Percentiles rank a stretch among this genome's conserved stretches.
Evolutionary conservation across 1,140 invertebrate species (phyloP).

Genomic region (Caerostris darwini): DNA sequence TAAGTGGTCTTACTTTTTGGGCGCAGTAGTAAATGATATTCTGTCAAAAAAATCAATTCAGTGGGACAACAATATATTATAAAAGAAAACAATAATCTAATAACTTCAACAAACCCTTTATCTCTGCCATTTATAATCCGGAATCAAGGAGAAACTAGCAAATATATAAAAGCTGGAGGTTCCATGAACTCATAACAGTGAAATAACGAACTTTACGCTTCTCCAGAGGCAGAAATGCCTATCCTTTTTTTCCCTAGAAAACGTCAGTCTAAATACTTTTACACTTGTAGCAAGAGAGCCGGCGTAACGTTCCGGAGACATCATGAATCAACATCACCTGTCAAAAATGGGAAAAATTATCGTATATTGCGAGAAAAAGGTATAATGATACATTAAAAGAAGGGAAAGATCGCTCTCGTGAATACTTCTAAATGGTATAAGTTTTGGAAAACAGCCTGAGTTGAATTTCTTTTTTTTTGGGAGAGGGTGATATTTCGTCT

Average conservation of each 20-base stretch:
- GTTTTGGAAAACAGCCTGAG: neutral
- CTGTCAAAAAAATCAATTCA: no score
- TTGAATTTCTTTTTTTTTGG: no score
- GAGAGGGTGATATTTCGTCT: no score
- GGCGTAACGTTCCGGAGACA: neutral
- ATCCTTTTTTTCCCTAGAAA: neutral
- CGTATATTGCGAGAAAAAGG: neutral
- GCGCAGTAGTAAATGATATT: no score
- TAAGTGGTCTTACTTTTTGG: no score
- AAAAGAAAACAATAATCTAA: no score
- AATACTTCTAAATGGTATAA: neutral
- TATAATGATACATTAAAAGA: neutral
- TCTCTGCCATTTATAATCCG: neutral
- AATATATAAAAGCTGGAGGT: neutral
- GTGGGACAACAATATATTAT: no score
- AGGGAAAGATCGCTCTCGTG: neutral
- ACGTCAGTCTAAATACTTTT: conserved; percentile 8
- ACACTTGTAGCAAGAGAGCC: neutral
- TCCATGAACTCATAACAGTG: neutral
- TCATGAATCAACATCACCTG: conserved; percentile 6
- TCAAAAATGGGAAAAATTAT: neutral
- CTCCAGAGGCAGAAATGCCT: neutral
- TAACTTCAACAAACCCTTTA: neutral
- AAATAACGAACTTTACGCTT: neutral
- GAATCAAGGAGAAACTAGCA: neutral